Percentiles rank a stretch among this genome's conserved stretches.
Evolutionary conservation across 2,113 vertebrate species (phyloP).

Genomic region (Gavialis gangeticus): DNA sequence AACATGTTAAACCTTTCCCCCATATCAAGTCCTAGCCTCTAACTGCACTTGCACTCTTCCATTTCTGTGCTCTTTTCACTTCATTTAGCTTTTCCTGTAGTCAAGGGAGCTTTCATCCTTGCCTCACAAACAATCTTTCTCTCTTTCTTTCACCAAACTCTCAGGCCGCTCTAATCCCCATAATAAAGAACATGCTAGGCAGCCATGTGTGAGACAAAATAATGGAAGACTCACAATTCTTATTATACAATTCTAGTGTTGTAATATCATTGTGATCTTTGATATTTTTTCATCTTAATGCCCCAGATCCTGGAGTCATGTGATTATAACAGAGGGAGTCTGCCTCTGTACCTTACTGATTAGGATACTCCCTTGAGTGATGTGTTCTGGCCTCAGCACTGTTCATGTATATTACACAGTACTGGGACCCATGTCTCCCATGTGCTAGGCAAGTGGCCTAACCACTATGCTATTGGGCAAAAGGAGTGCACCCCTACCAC

Average conservation of each 20-base stretch:
- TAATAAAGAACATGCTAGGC: not conserved
- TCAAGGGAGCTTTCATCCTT: not conserved
- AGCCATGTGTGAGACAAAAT: fast-evolving
- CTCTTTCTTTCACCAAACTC: not conserved
- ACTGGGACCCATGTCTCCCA: no score
- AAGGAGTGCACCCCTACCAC: no score
- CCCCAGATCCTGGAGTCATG: fast-evolving
- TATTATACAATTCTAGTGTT: fast-evolving
- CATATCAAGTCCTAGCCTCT: not conserved
- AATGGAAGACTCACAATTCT: not conserved
- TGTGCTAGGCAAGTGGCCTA: no score
- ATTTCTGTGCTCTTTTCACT: no score
- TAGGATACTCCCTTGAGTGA: no score
- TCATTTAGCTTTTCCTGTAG: not conserved
- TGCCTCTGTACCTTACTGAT: no score
- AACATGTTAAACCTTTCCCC: not conserved
- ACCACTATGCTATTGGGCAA: no score
- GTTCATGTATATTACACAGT: no score
- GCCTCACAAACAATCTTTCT: not conserved
- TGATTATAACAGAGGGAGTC: not conserved
- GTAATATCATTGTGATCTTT: no score
- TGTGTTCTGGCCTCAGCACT: no score
- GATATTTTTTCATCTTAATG: not conserved
- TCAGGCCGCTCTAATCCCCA: fast-evolving
- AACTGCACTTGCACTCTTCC: fast-evolving